Percentiles rank a stretch among this genome's conserved stretches.
Evolutionary conservation across 53 echinoderm and acorn worm genomes (phyloP).

Genomic region (Astropecten irregularis): DNA sequence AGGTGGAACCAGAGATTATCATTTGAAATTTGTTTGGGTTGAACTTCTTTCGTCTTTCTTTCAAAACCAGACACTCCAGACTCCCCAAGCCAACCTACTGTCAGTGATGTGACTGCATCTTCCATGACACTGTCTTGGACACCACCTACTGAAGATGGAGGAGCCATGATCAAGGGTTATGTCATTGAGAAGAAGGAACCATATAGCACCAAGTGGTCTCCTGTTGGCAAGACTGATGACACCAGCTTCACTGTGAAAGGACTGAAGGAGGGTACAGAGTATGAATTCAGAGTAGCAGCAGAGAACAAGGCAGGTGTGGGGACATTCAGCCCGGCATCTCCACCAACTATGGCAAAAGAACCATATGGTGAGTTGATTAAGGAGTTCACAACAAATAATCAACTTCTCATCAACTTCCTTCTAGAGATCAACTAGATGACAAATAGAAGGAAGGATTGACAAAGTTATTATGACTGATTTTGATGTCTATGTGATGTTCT

Average conservation of each 20-base stretch:
- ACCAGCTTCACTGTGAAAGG: constrained; percentile 71
- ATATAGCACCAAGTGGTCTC: constrained; percentile 74
- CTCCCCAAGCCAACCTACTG: constrained; percentile 53
- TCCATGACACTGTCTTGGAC: constrained; percentile 60
- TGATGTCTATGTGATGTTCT: too few relatives aligned
- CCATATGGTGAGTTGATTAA: constrained; percentile 67
- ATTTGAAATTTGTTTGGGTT: too few relatives aligned
- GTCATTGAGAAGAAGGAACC: constrained; percentile 86
- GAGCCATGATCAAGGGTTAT: constrained; percentile 72
- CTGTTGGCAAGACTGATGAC: constrained; percentile 59
- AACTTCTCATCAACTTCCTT: too few relatives aligned
- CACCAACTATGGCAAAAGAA: constrained; percentile 72
- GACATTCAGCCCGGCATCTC: constrained; percentile 67
- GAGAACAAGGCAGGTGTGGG: constrained; percentile 92
- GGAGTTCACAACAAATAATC: too few relatives aligned
- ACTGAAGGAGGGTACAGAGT: constrained; percentile 79
- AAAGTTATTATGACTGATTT: too few relatives aligned
- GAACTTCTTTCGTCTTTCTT: background rate
- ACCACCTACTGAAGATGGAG: constrained; percentile 45
- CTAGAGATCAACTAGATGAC: too few relatives aligned
- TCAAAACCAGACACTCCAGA: constrained; percentile 42
- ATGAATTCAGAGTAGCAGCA: constrained; percentile 88
- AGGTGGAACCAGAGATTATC: too few relatives aligned
- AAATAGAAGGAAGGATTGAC: too few relatives aligned
- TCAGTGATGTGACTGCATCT: constrained; percentile 44